Base-by-base conservation (phyloP, 2,888 invertebrate species). In the Noctua janthe region DNA sequence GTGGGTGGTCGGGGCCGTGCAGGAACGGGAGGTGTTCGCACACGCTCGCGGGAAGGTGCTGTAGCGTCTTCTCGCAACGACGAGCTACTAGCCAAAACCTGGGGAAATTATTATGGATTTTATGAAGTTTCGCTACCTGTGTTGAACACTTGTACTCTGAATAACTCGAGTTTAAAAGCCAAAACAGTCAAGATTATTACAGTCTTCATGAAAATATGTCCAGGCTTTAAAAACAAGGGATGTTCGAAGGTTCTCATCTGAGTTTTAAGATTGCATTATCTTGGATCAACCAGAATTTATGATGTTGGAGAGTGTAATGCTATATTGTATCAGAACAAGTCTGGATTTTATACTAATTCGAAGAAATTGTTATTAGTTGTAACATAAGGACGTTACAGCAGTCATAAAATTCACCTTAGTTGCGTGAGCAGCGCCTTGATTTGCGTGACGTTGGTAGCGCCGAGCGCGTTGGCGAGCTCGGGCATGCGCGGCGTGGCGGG, bases 61-160 rank as follows among this genome's bases (percentile, higher is more conserved):
- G 99, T 20, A 99, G 96, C 0, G 99, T 99, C 95, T 99, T 99
- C 93, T 99, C 99, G 93, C 99, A 99, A 6, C 99, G 97, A 73
- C 99, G 97, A 88, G 99, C 98, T 3, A 99, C 99, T 85, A 99
- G 98, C 99, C 99, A 99, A 93, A 98, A 98, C 90, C 99, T 98
- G 39, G 0, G 17, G 4, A 67, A 66, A 29, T 29, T 6, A 20
- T n/a, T 23, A 2, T 0, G 17, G 7, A 20, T 35, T n/a, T 17
- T 5, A 8, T 43, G 29, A 72, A 10, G 29, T 43, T 23, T 10
- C 11, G 29, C n/a, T 23, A 17, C 39, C 39, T 43, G 8, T 1
- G 23, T 20, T 51, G 29, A 20, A 70, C 8, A 47, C 8, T 47
- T 69, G 15, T 20, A 54, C 56, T 56, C 23, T 23, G 10, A 56